Base-by-base conservation (phyloP, 2,113 vertebrate species). In the Saccopteryx leptura region DNA sequence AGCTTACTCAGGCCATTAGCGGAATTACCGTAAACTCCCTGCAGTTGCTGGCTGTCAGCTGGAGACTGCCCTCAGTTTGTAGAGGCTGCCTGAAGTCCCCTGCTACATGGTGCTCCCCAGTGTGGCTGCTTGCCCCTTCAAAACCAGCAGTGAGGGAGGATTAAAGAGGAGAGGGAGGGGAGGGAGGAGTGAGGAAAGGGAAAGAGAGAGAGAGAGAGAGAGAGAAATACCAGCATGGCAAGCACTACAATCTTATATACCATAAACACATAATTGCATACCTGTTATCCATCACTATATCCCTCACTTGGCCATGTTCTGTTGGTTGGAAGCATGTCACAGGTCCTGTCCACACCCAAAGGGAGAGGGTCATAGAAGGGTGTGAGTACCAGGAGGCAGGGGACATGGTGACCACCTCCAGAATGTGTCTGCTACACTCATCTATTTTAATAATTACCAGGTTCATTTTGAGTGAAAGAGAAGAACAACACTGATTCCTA, bases 401-500 rank as follows among this genome's bases (percentile, higher is more conserved):
- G n/a, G 12, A 4, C 3, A 15, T 4, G 21, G 23, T 56, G 75
- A 39, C 5, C 60, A 75, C 52, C 7, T 48, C 8, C 24, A 76
- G 3, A 54, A 50, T 52, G 23, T 71, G 23, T 28, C 63, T 58
- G 23, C 33, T 48, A 75, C 33, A 75, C 4, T 54, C n/a, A 46
- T 21, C 4, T 61, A 46, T 69, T 76, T 61, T 58, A 52, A 88
- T 58, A 52, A 7, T 66, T 23, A 39, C 17, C 28, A 72, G 50
- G 71, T 50, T 74, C 26, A 17, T 66, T 33, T 88, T 76, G 33
- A 65, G 39, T 56, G 39, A 21, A 88, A 88, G 54, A 87, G 21
- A 80, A 89, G 60, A 81, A 85, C 74, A 65, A 65, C 12, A 60
- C 13, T 69, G 56, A 94, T 31, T 63, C 90, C 9, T 79, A 88